Percentiles rank a stretch among this genome's conserved stretches.
These are phyloP conservation scores for Poeciliopsis paucimaculata DNA, from an alignment of 2,797 vertebrate genomes.

Conservation along the genomic window DNA sequence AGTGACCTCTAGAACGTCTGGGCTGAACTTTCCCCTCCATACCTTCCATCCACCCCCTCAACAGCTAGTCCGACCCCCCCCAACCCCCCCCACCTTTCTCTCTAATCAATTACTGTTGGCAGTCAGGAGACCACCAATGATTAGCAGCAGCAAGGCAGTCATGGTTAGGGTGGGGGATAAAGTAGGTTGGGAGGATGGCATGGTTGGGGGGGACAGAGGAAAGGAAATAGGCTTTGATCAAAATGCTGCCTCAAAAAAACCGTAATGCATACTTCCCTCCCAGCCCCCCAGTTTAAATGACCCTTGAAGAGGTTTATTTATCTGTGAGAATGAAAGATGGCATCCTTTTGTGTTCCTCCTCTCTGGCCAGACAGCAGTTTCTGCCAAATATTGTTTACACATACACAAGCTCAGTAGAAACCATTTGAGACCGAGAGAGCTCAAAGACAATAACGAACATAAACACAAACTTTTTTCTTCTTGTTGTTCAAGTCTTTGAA, in stretches of 20 bases:
- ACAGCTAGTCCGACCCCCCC: slow-evolving; percentile 48
- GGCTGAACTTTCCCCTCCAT: slow-evolving; percentile 77
- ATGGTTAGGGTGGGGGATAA: slow-evolving; percentile 60
- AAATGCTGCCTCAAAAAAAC: slow-evolving; percentile 55
- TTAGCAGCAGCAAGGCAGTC: slow-evolving; percentile 74
- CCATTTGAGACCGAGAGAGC: slow-evolving; percentile 46
- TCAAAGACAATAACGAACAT: slow-evolving; percentile 63
- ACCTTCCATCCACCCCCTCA: slow-evolving; percentile 19
- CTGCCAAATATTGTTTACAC: slow-evolving; percentile 52
- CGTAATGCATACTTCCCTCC: slow-evolving; percentile 38
- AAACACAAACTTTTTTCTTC: slow-evolving; percentile 71
- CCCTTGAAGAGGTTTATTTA: slow-evolving; percentile 67
- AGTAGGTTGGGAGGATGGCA: slow-evolving; percentile 38
- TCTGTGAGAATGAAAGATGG: slow-evolving; percentile 55
- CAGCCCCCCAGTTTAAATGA: slow-evolving; percentile 58
- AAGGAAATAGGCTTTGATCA: slow-evolving; percentile 70
- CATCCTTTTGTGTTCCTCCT: slow-evolving; percentile 48
- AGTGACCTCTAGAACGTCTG: slow-evolving; percentile 80
- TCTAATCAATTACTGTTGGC: slow-evolving; percentile 84
- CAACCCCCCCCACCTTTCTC: slow-evolving; percentile 58
- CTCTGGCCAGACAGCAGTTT: slow-evolving; percentile 32
- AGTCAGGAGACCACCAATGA: slow-evolving; percentile 84
- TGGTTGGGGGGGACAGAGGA: slow-evolving; percentile 15
- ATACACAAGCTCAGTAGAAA: slow-evolving; percentile 46
- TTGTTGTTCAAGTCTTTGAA: slow-evolving; percentile 71